Conservation (phyloP, 2,888 invertebrate genomes). For the Megalurothrips usitatus region DNA sequence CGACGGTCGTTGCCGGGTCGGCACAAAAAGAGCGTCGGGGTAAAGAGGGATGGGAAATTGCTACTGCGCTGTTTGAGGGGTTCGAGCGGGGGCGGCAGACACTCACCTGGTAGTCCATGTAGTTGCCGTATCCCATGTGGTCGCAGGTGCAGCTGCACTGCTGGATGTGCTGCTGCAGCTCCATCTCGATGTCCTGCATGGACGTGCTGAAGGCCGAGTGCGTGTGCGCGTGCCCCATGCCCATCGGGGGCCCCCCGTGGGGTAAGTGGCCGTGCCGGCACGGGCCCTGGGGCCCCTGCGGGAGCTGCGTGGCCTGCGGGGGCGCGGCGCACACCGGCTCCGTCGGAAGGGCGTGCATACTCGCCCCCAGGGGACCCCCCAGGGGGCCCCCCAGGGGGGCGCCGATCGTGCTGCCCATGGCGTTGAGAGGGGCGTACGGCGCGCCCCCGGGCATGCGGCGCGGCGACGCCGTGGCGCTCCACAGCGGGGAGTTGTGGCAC, state of each 20-base stretch:
- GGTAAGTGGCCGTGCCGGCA: not conserved
- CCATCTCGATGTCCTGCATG: slow-evolving; percentile 68
- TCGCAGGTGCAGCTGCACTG: slow-evolving; percentile 86
- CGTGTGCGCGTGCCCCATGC: not conserved
- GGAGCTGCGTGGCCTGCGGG: not conserved
- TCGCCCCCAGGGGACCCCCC: not conserved
- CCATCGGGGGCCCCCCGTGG: not conserved
- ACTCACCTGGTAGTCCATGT: slow-evolving; percentile 80
- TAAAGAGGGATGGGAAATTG: too few species aligned
- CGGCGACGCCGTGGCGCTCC: not conserved
- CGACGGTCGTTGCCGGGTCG: too few species aligned
- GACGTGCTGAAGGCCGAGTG: slow-evolving; percentile 35
- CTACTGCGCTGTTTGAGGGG: not conserved
- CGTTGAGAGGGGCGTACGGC: not conserved
- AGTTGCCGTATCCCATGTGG: slow-evolving; percentile 91
- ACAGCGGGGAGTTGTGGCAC: slow-evolving; percentile 7
- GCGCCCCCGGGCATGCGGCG: slow-evolving; percentile 1
- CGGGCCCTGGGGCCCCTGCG: not conserved
- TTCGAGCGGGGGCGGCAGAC: not conserved
- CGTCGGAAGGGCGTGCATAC: not conserved
- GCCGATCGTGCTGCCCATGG: not conserved
- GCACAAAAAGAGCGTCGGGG: too few species aligned
- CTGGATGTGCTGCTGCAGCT: slow-evolving; percentile 82
- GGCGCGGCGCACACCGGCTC: not conserved
- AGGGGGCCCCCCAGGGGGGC: not conserved